These are phyloP conservation scores for Orestias chungarensis DNA, from an alignment of 2,797 vertebrate genomes.

Conservation along the genomic window DNA sequence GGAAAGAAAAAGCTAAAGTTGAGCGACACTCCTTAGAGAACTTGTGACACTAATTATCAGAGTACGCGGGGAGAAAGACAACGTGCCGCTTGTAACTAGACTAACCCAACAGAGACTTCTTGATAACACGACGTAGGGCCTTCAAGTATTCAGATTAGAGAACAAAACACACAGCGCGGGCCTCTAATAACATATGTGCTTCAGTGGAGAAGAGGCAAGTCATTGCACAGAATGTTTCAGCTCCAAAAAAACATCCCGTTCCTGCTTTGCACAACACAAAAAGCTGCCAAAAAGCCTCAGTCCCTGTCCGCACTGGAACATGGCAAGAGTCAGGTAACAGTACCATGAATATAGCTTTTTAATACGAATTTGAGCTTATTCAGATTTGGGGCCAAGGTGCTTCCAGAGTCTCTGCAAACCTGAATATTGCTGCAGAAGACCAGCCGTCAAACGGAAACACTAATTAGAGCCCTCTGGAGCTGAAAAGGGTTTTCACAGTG, in stretches of 20 bases:
- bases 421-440: slow-evolving; percentile 2
- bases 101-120: slow-evolving; percentile 48
- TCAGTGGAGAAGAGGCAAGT: slow-evolving; percentile 37
- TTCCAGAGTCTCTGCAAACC: background rate
- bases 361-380: slow-evolving; percentile 56
- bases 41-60: slow-evolving; percentile 64
- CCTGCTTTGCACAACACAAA: slow-evolving; percentile 30
- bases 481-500: slow-evolving; percentile 72
- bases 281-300: slow-evolving; percentile 74
- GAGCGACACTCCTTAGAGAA: slow-evolving; percentile 74
- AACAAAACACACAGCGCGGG: slow-evolving; percentile 14
- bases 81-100: slow-evolving; percentile 52
- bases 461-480: slow-evolving; percentile 43
- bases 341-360: slow-evolving; percentile 43
- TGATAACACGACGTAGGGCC: slow-evolving; percentile 48
- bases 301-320: slow-evolving; percentile 25
- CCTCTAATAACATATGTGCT: slow-evolving; percentile 57
- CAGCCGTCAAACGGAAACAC: slow-evolving; percentile 18
- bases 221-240: slow-evolving; percentile 31
- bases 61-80: slow-evolving; percentile 33
- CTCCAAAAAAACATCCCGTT: slow-evolving; percentile 19
- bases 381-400: slow-evolving; percentile 12
- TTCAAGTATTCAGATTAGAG: slow-evolving; percentile 25
- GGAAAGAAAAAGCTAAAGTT: slow-evolving; percentile 46
- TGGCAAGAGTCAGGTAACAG: slow-evolving; percentile 49